phyloP scores from a whole-genome alignment of 1,140 invertebrate genomes.

The Trichogramma pretiosum region DNA sequence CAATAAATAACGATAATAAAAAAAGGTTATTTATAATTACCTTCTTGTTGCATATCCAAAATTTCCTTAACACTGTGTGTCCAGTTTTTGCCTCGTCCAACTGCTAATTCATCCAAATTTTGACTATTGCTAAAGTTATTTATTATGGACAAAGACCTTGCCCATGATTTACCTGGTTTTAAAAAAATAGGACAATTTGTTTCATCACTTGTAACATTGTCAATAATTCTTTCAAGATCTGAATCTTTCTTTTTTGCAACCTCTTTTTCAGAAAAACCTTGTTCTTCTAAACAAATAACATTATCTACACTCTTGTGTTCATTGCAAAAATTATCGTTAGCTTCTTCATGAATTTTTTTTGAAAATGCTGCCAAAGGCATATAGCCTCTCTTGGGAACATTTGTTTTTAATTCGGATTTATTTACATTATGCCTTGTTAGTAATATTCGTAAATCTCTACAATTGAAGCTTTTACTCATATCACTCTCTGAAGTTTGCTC shows the following conservation, averaged over 20 bases:
- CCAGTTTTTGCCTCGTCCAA: constrained; percentile 36
- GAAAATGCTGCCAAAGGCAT: too few species aligned
- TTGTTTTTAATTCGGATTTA: too few species aligned
- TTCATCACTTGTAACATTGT: not conserved
- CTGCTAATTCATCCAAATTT: constrained; percentile 26
- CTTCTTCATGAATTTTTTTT: too few species aligned
- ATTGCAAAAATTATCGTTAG: too few species aligned
- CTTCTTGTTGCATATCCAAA: constrained; percentile 31
- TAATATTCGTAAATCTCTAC: too few species aligned
- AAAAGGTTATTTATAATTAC: constrained; percentile 8
- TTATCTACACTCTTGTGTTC: too few species aligned
- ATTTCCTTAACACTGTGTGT: constrained; percentile 31
- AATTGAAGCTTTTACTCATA: too few species aligned
- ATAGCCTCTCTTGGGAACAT: too few species aligned
- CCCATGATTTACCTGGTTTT: constrained; percentile 39
- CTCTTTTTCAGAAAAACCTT: not conserved
- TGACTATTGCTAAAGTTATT: constrained; percentile 26
- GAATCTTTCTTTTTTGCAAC: not conserved
- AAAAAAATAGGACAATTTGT: constrained; percentile 26
- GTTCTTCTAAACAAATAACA: too few species aligned
- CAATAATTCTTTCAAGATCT: not conserved
- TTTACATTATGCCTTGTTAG: too few species aligned
- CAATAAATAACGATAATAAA: constrained; percentile 1
- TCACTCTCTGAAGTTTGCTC: too few species aligned
- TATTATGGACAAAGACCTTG: constrained; percentile 40